These are phyloP conservation scores for Pseudonaja textilis DNA, from an alignment of 2,113 vertebrate species.

Conservation along the genomic window DNA sequence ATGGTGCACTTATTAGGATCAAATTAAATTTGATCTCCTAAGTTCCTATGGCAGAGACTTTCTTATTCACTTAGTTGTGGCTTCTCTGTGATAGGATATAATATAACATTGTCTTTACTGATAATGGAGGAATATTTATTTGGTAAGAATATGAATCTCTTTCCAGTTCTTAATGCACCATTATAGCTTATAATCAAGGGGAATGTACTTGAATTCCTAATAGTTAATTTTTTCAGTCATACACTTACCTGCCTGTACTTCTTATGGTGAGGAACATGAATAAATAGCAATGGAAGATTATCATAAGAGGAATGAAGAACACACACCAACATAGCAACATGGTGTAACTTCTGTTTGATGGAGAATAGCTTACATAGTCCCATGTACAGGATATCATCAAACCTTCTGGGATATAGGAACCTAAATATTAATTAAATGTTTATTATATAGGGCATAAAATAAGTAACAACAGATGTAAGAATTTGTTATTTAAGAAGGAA, in stretches of 20 bases:
- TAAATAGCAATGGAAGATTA: conserved; percentile 69
- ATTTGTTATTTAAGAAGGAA: neutral
- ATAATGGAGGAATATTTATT: neutral
- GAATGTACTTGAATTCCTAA: neutral
- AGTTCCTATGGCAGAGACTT: neutral
- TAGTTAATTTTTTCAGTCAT: neutral
- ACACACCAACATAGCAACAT: conserved; percentile 73
- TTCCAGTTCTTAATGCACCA: neutral
- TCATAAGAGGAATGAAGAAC: conserved; percentile 69
- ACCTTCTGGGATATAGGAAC: conserved; percentile 72
- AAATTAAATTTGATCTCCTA: neutral
- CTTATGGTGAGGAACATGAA: conserved; percentile 69
- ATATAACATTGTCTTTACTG: neutral
- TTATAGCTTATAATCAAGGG: neutral
- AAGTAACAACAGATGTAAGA: neutral
- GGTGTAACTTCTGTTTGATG: conserved; percentile 70
- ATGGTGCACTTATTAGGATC: too few relatives aligned
- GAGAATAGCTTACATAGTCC: conserved; percentile 71
- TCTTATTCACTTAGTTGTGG: neutral
- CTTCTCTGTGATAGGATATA: neutral
- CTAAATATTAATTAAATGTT: conserved; percentile 39
- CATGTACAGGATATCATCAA: conserved; percentile 74
- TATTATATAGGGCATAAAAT: neutral
- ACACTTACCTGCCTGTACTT: conserved; percentile 68
- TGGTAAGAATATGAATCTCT: neutral